Evolutionary conservation across 1,140 invertebrate species (phyloP).

Genomic region (Zaprionus ghesquierei): DNA sequence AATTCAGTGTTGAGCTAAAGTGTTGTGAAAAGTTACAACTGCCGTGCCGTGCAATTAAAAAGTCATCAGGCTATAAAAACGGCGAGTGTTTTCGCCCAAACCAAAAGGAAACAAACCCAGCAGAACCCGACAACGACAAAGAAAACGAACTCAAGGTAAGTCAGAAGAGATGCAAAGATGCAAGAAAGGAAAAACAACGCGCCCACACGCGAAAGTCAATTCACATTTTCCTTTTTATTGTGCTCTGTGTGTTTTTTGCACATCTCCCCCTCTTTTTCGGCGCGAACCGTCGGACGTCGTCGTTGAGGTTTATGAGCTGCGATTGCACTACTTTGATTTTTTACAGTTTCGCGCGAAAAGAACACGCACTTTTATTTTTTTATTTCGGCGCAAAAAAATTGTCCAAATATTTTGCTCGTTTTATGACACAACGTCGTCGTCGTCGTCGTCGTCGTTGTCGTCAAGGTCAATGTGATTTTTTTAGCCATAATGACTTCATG

Average conservation of each 20-base stretch:
- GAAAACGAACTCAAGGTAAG: constrained; percentile 52
- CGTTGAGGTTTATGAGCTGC: constrained; percentile 66
- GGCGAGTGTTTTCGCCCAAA: too few species aligned
- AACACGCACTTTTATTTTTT: constrained; percentile 47
- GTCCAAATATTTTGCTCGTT: constrained; percentile 31
- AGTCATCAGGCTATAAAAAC: constrained; percentile 52
- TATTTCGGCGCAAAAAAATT: constrained; percentile 50
- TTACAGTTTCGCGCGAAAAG: constrained; percentile 69
- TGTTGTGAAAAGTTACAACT: constrained; percentile 32
- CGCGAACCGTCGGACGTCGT: constrained; percentile 59
- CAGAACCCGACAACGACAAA: constrained; percentile 5
- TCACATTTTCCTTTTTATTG: constrained; percentile 51
- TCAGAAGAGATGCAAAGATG: too few species aligned
- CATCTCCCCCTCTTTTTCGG: neutral
- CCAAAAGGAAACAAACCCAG: constrained; percentile 34
- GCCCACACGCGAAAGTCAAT: constrained; percentile 62
- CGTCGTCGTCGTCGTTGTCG: too few species aligned
- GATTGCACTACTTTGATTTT: constrained; percentile 78
- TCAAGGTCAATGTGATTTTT: constrained; percentile 74
- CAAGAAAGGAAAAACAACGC: constrained; percentile 26
- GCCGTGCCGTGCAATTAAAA: constrained; percentile 65
- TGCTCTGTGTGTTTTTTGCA: neutral
- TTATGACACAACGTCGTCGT: constrained; percentile 58
- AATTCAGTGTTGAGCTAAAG: constrained; percentile 17
- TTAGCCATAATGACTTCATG: constrained; percentile 70